Percentiles rank a stretch among this genome's conserved stretches.
Conservation (phyloP, 2,888 invertebrate species). For the Apamea sordens region DNA sequence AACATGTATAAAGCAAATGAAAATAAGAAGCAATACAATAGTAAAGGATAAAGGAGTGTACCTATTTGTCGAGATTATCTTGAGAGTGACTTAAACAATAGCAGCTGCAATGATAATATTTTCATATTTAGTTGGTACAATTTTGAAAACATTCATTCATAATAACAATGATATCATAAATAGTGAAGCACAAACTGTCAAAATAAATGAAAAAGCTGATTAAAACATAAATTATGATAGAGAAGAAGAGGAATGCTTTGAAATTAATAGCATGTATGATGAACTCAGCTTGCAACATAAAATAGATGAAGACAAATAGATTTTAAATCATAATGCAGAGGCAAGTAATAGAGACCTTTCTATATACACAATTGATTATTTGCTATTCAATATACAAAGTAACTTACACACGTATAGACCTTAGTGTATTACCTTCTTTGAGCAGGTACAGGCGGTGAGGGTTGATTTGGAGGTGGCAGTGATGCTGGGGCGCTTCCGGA, state of each 20-base stretch:
- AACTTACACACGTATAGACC: background rate
- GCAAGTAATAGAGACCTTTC: conserved; percentile 7
- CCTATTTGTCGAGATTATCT: conserved; percentile 88
- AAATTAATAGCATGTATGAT: conserved; percentile 25
- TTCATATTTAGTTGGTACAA: conserved; percentile 80
- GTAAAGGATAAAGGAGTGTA: conserved; percentile 83
- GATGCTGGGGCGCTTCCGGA: conserved; percentile 88
- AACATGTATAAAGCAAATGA: conserved; percentile 75
- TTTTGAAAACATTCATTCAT: conserved; percentile 32
- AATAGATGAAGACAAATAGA: conserved; percentile 21
- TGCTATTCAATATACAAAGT: background rate
- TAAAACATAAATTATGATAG: conserved; percentile 12
- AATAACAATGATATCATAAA: conserved; percentile 25
- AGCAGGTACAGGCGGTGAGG: conserved; percentile 87
- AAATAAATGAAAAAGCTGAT: conserved; percentile 46
- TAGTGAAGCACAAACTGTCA: conserved; percentile 25
- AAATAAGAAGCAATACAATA: conserved; percentile 82
- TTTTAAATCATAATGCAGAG: conserved; percentile 30
- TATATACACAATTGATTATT: conserved; percentile 1
- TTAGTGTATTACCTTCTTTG: conserved; percentile 84
- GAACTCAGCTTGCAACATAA: conserved; percentile 33
- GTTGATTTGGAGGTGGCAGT: conserved; percentile 81
- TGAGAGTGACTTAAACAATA: conserved; percentile 90
- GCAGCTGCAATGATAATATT: conserved; percentile 88
- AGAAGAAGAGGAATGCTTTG: conserved; percentile 8